A percentile compares a stretch with the other conserved stretches of the same genome.
These are phyloP conservation scores for Bradypodion ventrale DNA, from an alignment of 2,797 vertebrate genomes.

Conservation along the genomic window DNA sequence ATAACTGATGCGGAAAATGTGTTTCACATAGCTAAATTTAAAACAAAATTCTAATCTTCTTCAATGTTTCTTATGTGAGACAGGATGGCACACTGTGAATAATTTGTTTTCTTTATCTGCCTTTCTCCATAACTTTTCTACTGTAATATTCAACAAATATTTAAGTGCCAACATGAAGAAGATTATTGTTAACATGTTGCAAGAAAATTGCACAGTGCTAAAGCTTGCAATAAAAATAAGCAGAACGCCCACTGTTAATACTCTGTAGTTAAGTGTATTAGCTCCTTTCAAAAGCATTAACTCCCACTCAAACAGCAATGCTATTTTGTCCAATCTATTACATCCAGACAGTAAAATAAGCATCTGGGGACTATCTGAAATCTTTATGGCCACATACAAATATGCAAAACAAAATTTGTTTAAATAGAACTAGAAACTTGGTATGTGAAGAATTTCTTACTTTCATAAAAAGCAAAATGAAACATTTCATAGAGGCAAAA, in stretches of 20 bases:
- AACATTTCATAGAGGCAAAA: slow-evolving; percentile 24
- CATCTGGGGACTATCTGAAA: slow-evolving; percentile 62
- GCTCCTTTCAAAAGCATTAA: slow-evolving; percentile 73
- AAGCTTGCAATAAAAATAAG: slow-evolving; percentile 74
- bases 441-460: slow-evolving; percentile 52
- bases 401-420: slow-evolving; percentile 60
- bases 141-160: slow-evolving; percentile 67
- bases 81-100: slow-evolving; percentile 6
- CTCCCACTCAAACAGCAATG: slow-evolving; percentile 68
- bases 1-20: slow-evolving; percentile 6
- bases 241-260: slow-evolving; percentile 71
- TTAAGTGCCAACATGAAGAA: slow-evolving; percentile 66
- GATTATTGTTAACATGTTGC: slow-evolving; percentile 71
- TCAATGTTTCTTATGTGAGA: slow-evolving; percentile 33
- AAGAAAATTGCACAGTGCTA: slow-evolving; percentile 70
- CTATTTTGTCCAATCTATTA: slow-evolving; percentile 66
- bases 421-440: slow-evolving; percentile 61
- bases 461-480: slow-evolving; percentile 44
- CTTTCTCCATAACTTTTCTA: slow-evolving; percentile 62
- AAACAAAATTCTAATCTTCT: slow-evolving; percentile 38
- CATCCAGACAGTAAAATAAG: slow-evolving; percentile 65
- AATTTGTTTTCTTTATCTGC: slow-evolving; percentile 33
- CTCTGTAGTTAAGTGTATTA: slow-evolving; percentile 68
- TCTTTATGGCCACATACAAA: slow-evolving; percentile 53
- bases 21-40: slow-evolving; percentile 31